These are phyloP conservation scores for Psilanteris sp. DNA, from an alignment of 1,140 invertebrate species.

Conservation along the genomic window DNA sequence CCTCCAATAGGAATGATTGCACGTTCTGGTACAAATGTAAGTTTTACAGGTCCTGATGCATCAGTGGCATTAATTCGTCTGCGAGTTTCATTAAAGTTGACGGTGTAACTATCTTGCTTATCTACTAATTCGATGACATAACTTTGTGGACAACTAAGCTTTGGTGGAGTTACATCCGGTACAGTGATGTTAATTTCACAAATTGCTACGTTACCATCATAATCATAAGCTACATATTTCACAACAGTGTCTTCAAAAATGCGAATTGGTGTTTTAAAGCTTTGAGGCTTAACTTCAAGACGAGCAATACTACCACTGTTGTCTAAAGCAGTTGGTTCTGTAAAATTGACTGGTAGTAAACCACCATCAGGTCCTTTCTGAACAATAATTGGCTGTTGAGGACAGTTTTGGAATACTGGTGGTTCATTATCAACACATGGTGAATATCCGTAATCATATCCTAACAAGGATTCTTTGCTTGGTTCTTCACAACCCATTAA, in stretches of 20 bases:
- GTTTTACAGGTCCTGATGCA: slow-evolving; percentile 91
- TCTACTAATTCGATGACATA: slow-evolving; percentile 96
- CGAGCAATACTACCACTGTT: slow-evolving; percentile 96
- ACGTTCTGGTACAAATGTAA: slow-evolving; percentile 91
- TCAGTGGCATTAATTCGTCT: slow-evolving; percentile 92
- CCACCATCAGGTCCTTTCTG: slow-evolving; percentile 92
- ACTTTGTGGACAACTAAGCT: slow-evolving; percentile 95
- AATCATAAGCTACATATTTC: slow-evolving; percentile 97
- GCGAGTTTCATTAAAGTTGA: slow-evolving; percentile 96
- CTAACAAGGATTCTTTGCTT: slow-evolving; percentile 87
- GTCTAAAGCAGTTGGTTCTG: slow-evolving; percentile 94
- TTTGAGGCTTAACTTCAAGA: slow-evolving; percentile 93
- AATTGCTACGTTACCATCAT: slow-evolving; percentile 97
- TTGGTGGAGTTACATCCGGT: slow-evolving; percentile 95
- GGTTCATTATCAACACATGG: slow-evolving; percentile 97
- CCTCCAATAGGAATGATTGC: slow-evolving; percentile 93
- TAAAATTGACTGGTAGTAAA: slow-evolving; percentile 93
- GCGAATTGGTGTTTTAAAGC: slow-evolving; percentile 92
- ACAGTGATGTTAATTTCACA: slow-evolving; percentile 97
- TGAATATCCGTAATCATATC: slow-evolving; percentile 96
- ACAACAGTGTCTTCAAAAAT: slow-evolving; percentile 95
- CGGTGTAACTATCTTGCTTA: slow-evolving; percentile 92
- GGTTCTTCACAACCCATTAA: slow-evolving; percentile 96
- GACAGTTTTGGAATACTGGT: slow-evolving; percentile 97
- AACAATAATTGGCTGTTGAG: slow-evolving; percentile 93